These are phyloP conservation scores for Tribolium castaneum DNA, from an alignment of 1,140 invertebrate genomes.

Conservation along the genomic window DNA sequence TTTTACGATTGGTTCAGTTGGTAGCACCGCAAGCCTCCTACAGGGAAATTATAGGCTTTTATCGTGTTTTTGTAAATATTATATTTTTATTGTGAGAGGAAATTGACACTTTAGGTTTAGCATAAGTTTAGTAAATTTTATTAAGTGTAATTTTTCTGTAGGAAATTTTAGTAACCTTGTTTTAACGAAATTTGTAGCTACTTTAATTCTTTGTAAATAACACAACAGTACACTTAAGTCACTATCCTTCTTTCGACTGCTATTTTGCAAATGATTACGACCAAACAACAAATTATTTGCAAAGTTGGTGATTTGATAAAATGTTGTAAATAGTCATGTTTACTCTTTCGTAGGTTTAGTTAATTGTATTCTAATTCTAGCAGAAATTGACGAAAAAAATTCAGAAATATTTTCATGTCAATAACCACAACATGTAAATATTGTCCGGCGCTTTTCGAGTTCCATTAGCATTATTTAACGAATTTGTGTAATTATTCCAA, in stretches of 20 bases:
- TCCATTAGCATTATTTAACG: slow-evolving; percentile 37
- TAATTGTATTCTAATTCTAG: slow-evolving; percentile 34
- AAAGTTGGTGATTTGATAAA: slow-evolving; percentile 24
- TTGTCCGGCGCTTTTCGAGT: slow-evolving; percentile 24
- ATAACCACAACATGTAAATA: slow-evolving; percentile 27
- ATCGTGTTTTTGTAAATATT: slow-evolving; percentile 5
- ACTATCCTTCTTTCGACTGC: slow-evolving; percentile 14
- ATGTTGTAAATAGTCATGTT: slow-evolving; percentile 31
- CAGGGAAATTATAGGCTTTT: slow-evolving; percentile 27
- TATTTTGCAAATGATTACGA: slow-evolving; percentile 34
- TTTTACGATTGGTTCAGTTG: neutral
- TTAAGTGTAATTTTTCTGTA: slow-evolving; percentile 19
- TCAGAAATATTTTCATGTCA: slow-evolving; percentile 12
- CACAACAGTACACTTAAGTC: slow-evolving; percentile 5
- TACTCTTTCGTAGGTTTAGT: slow-evolving; percentile 34
- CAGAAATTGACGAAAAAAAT: slow-evolving; percentile 22
- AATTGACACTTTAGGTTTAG: slow-evolving; percentile 1
- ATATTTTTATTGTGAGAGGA: slow-evolving; percentile 13
- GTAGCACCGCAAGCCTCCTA: neutral
- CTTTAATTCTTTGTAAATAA: slow-evolving; percentile 16
- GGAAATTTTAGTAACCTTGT: slow-evolving; percentile 5
- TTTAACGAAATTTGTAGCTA: neutral
- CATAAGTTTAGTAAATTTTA: slow-evolving; percentile 14
- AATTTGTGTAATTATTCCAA: slow-evolving; percentile 58
- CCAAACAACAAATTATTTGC: slow-evolving; percentile 25